Conservation (phyloP, 2,888 invertebrate genomes). For the Melolontha melolontha region DNA sequence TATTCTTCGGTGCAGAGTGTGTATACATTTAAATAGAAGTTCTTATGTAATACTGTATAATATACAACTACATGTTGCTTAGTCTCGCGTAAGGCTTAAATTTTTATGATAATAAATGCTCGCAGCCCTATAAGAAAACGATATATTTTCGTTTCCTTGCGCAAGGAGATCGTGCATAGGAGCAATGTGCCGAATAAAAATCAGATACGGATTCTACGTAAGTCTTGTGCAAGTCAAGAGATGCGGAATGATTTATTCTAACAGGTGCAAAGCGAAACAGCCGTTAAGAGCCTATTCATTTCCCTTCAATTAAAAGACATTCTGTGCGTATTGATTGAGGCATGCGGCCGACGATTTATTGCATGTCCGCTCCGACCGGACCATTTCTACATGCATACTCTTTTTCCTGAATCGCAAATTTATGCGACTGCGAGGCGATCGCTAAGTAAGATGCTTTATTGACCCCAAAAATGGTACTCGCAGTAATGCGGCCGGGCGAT, state of each 20-base stretch:
- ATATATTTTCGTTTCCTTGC: too few species aligned
- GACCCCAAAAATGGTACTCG: slow-evolving; percentile 38
- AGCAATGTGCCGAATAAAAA: slow-evolving; percentile 42
- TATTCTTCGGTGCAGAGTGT: too few species aligned
- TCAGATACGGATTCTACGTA: slow-evolving; percentile 41
- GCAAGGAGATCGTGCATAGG: slow-evolving; percentile 6
- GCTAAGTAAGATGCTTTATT: slow-evolving; percentile 40
- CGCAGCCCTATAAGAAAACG: too few species aligned
- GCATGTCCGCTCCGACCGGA: slow-evolving; percentile 25
- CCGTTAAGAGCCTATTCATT: slow-evolving; percentile 44
- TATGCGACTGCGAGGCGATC: slow-evolving; percentile 27
- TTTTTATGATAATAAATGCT: too few species aligned
- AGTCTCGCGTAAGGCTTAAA: too few species aligned
- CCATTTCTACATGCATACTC: slow-evolving; percentile 34
- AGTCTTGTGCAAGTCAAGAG: slow-evolving; percentile 13
- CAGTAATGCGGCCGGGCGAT: neutral
- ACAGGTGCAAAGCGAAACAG: slow-evolving; percentile 42
- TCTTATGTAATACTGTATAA: too few species aligned
- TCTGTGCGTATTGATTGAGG: slow-evolving; percentile 42
- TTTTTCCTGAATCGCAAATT: slow-evolving; percentile 30
- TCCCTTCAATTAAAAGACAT: slow-evolving; percentile 44
- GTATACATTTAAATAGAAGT: too few species aligned
- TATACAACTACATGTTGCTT: too few species aligned
- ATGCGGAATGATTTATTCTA: slow-evolving; percentile 44
- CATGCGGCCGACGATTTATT: slow-evolving; percentile 40